Conservation (phyloP, 1,140 invertebrate genomes). For the Asobara japonica region DNA sequence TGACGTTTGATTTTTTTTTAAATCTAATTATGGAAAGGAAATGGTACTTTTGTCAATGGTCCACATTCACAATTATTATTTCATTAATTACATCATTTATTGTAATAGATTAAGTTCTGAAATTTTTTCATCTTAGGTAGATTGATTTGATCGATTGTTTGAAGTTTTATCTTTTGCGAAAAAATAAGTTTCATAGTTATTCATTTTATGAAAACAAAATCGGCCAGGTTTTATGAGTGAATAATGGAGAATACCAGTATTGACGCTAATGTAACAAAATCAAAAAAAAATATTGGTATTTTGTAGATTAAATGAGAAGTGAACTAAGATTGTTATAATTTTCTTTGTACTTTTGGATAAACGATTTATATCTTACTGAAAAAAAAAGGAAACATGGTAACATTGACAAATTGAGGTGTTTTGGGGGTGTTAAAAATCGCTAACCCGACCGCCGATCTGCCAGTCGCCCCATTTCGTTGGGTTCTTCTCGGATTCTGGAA, state of each 20-base stretch:
- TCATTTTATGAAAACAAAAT: too few relatives aligned
- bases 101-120: neutral
- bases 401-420: neutral
- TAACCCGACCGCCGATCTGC: slow-evolving; percentile 53
- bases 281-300: slow-evolving; percentile 34
- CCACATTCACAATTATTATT: neutral
- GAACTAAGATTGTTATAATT: slow-evolving; percentile 40
- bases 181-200: too few relatives aligned
- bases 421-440: slow-evolving; percentile 48
- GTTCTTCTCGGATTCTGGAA: slow-evolving; percentile 48
- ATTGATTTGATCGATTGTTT: neutral
- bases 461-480: slow-evolving; percentile 59
- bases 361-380: slow-evolving; percentile 42
- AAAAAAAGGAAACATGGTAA: slow-evolving; percentile 31
- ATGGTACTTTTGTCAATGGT: neutral
- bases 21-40: neutral
- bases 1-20: slow-evolving; percentile 21
- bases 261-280: slow-evolving; percentile 29
- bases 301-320: slow-evolving; percentile 36
- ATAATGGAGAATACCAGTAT: slow-evolving; percentile 16
- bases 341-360: slow-evolving; percentile 43
- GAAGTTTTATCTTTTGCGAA: too few relatives aligned
- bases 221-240: too few relatives aligned
- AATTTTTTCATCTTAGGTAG: neutral
- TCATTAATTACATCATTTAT: neutral